Evolutionary conservation across 1,140 invertebrate genomes (phyloP).

Genomic region (Drosophila rufa): DNA sequence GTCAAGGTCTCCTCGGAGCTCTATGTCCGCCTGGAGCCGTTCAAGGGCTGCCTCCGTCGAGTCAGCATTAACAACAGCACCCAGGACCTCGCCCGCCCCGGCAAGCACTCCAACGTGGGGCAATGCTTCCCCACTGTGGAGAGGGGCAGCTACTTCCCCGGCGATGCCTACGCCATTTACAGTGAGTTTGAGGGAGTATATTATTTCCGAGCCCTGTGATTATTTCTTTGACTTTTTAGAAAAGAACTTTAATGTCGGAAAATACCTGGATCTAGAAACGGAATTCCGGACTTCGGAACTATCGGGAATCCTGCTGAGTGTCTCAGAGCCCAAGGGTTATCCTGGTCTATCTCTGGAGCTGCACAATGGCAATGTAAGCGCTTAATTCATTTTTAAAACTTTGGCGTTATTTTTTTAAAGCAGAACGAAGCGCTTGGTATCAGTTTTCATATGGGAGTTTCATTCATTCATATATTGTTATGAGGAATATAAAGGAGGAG

Average conservation of each 20-base stretch:
- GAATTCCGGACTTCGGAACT: slow-evolving; percentile 94
- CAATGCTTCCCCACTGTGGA: slow-evolving; percentile 95
- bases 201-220: not conserved
- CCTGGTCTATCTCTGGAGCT: slow-evolving; percentile 92
- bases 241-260: slow-evolving; percentile 89
- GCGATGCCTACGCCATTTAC: slow-evolving; percentile 93
- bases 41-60: slow-evolving; percentile 93
- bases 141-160: slow-evolving; percentile 93
- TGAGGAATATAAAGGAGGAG: too few relatives aligned
- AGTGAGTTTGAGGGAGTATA: slow-evolving; percentile 87
- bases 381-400: too few relatives aligned
- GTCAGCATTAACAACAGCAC: slow-evolving; percentile 90
- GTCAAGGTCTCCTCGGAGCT: slow-evolving; percentile 81
- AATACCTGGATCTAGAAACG: slow-evolving; percentile 90
- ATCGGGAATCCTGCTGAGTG: slow-evolving; percentile 92
- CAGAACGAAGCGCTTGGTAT: too few relatives aligned
- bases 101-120: slow-evolving; percentile 90
- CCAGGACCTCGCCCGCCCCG: slow-evolving; percentile 91
- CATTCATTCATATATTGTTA: too few relatives aligned
- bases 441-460: too few relatives aligned
- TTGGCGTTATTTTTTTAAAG: too few relatives aligned
- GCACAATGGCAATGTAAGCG: slow-evolving; percentile 89
- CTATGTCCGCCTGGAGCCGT: slow-evolving; percentile 89
- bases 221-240: slow-evolving; percentile 85
- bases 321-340: slow-evolving; percentile 88